phyloP scores from a whole-genome alignment of 2,888 invertebrate species.

The Uloborus plumipes region DNA sequence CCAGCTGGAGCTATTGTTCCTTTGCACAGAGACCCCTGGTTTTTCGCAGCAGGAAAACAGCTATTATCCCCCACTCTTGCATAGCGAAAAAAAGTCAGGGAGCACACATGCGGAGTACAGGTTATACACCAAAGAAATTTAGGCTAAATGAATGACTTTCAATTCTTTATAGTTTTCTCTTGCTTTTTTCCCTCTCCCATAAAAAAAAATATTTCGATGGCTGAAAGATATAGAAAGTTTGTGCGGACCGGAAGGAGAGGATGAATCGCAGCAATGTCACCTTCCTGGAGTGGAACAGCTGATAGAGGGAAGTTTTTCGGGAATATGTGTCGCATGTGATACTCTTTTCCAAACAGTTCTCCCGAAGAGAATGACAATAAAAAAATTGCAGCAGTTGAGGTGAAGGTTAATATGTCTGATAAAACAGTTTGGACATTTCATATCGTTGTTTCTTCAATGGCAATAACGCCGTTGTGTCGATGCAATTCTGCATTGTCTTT shows the following conservation, averaged over 20 bases:
- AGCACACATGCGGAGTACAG: background rate
- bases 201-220: background rate
- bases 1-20: constrained; percentile 48
- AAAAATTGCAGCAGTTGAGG: too few species aligned
- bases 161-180: too few species aligned
- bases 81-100: background rate
- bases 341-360: too few species aligned
- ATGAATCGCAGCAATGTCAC: constrained; percentile 28
- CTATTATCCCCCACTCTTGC: background rate
- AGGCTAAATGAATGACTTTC: constrained; percentile 11
- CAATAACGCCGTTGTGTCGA: too few species aligned
- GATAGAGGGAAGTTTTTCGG: too few species aligned
- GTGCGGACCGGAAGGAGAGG: too few species aligned
- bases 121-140: constrained; percentile 3
- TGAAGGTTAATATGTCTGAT: too few species aligned
- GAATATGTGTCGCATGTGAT: too few species aligned
- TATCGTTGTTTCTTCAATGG: too few species aligned
- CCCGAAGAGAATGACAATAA: too few species aligned
- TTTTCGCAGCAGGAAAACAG: background rate
- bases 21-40: background rate
- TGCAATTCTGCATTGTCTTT: too few species aligned
- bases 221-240: constrained; percentile 26
- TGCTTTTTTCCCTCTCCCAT: background rate
- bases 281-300: constrained; percentile 14
- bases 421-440: too few species aligned